These are phyloP conservation scores for Chrysolina americana DNA, from an alignment of 2,888 invertebrate species.

Conservation along the genomic window DNA sequence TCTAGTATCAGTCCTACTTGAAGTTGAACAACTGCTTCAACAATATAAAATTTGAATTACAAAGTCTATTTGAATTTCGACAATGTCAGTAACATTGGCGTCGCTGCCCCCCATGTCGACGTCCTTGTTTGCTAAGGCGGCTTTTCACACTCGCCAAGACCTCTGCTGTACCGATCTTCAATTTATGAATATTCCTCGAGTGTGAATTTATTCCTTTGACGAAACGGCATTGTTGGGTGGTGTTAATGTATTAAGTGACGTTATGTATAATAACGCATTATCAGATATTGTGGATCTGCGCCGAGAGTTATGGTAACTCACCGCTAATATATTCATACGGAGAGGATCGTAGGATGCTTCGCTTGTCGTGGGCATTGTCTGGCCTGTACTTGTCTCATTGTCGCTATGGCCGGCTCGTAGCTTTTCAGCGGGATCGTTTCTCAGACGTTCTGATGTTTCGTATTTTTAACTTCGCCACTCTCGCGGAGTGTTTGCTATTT, in stretches of 20 bases:
- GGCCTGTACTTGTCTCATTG: slow-evolving; percentile 59
- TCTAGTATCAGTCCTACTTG: no score
- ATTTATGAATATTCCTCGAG: slow-evolving; percentile 17
- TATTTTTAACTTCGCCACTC: slow-evolving; percentile 53
- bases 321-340: slow-evolving; percentile 68
- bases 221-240: slow-evolving; percentile 47
- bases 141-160: neutral
- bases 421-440: slow-evolving; percentile 53
- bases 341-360: slow-evolving; percentile 59
- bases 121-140: neutral
- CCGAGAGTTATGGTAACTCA: slow-evolving; percentile 65
- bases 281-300: slow-evolving; percentile 53
- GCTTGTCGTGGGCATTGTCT: slow-evolving; percentile 60
- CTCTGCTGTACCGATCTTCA: neutral
- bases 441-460: slow-evolving; percentile 55
- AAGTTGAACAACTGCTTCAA: no score
- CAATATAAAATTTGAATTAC: no score
- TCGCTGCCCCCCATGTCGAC: neutral
- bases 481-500: slow-evolving; percentile 16
- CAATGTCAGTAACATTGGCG: no score
- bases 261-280: slow-evolving; percentile 53
- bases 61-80: no score
- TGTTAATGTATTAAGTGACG: slow-evolving; percentile 51
- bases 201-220: slow-evolving; percentile 45
- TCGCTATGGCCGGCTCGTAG: slow-evolving; percentile 59